A percentile compares a stretch with the other conserved stretches of the same genome.
phyloP scores from a whole-genome alignment of 2,888 invertebrate species.

The Clanis bilineata region DNA sequence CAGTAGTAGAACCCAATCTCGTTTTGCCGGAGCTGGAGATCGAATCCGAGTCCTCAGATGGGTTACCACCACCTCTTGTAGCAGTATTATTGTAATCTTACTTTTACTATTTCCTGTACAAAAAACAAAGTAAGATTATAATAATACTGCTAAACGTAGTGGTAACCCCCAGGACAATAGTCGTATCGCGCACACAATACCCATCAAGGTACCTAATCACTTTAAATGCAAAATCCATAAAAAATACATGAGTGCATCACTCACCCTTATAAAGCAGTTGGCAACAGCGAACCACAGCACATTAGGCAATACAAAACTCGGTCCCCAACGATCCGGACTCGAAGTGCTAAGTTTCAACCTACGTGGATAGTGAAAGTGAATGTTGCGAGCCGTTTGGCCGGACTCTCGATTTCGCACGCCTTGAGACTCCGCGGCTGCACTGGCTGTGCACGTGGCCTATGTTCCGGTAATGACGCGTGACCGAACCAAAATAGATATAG shows the following conservation, averaged over 20 bases:
- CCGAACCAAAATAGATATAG: conserved; percentile 12
- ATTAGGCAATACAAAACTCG: conserved; percentile 37
- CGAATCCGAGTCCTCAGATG: too few species aligned
- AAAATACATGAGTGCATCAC: neutral
- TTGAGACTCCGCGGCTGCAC: conserved; percentile 46
- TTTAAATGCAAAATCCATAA: neutral
- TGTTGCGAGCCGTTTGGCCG: conserved; percentile 42
- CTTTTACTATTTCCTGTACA: too few species aligned
- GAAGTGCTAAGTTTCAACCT: conserved; percentile 47
- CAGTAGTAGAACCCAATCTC: too few species aligned
- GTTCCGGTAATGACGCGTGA: conserved; percentile 20
- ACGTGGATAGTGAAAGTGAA: conserved; percentile 62
- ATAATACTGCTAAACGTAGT: too few species aligned
- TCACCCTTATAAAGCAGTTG: neutral
- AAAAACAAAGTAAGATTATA: too few species aligned
- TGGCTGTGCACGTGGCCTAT: conserved; percentile 15
- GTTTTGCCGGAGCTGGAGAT: too few species aligned
- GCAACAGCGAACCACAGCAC: neutral
- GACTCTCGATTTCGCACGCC: conserved; percentile 64
- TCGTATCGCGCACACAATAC: too few species aligned
- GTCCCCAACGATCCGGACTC: conserved; percentile 45
- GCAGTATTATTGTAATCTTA: too few species aligned
- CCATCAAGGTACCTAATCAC: too few species aligned
- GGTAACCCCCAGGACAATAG: too few species aligned
- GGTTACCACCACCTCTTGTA: too few species aligned